Base-by-base conservation (phyloP, 1,140 invertebrate genomes). In the Drosophila albomicans region DNA sequence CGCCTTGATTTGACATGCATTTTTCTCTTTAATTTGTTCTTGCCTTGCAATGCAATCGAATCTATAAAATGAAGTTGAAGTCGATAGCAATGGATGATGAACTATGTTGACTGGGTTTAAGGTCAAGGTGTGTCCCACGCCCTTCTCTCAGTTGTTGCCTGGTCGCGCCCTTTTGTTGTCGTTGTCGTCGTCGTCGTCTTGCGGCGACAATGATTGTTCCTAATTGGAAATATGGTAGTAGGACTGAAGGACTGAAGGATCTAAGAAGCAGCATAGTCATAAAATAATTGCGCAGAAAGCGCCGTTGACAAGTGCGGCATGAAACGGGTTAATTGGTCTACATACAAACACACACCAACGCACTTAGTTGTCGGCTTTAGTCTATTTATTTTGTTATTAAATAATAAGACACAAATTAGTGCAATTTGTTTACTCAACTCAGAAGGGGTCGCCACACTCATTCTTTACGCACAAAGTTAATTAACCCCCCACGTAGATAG, bases 351-450 rank as follows among this genome's bases (percentile, higher is more conserved):
- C 45, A 32, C 59, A 46, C 41, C 35, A n/a, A 43, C 5, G 5
- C 3, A 56, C 20, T 62, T 67, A 71, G n/a, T 48, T 79, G 67
- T 61, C 72, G 79, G 67, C 65, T 64, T 75, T 80, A 69, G 63
- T 88, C 73, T 89, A 89, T 89, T 88, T 89, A 88, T 84, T 87
- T 88, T 75, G 85, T 89, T 88, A 88, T 88, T 88, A 88, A 88
- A 89, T 88, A 88, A 88, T 89, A 88, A 89, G 84, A 84, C 84
- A 84, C 84, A 89, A 88, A 88, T 88, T 88, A 88, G 88, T 88
- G 73, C 80, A 88, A 88, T 88, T 88, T 89, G 84, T 84, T 84
- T 88, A 59, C 69, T 59, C 84, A 78, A 49, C 79, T 59, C 56
- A 64, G 45, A 11, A 20, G 35, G 70, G 74, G 65, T 48, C 43